Conservation (phyloP, 1,140 invertebrate genomes). For the Caenorhabditis remanei region DNA sequence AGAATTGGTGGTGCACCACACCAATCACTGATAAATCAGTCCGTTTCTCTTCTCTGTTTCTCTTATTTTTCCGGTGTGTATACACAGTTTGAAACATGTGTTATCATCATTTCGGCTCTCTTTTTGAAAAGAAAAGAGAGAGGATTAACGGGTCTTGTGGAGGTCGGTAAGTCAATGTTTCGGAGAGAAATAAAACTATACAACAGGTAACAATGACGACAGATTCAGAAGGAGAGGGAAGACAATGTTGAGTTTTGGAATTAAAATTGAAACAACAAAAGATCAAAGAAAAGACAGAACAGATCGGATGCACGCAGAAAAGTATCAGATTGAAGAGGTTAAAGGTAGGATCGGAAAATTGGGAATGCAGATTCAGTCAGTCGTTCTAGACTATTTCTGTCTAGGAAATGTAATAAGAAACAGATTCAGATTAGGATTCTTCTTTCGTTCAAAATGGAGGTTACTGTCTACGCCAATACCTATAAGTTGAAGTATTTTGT, state of each 20-base stretch:
- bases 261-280: not conserved
- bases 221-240: not conserved
- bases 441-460: no score
- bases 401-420: no score
- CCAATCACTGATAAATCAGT: constrained; percentile 41
- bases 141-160: not conserved
- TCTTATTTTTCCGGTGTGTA: constrained; percentile 13
- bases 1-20: not conserved
- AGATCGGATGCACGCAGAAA: no score
- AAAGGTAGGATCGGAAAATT: no score
- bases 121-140: not conserved
- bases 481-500: no score
- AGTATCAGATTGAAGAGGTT: no score
- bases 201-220: not conserved
- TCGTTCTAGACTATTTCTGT: no score
- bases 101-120: constrained; percentile 39
- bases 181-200: not conserved
- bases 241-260: not conserved
- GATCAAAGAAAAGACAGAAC: no score
- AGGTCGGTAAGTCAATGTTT: constrained; percentile 37
- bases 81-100: constrained; percentile 37
- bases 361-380: no score
- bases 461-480: no score
- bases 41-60: not conserved
- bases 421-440: no score